Evolutionary conservation across 1,140 invertebrate genomes (phyloP).

Genomic region (Drosophila bifasciata): DNA sequence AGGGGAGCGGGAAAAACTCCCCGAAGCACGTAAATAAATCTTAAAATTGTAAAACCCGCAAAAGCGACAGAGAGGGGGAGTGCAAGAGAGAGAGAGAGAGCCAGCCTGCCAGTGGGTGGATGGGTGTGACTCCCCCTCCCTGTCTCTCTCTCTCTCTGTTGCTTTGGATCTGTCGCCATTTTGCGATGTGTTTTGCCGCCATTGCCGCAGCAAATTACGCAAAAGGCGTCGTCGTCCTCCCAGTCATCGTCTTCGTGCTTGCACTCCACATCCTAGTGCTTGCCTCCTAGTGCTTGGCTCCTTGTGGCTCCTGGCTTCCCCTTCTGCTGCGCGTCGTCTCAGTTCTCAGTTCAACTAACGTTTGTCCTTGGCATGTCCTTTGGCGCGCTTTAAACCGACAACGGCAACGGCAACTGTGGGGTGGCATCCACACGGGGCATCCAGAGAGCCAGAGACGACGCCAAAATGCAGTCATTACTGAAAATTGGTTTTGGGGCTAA

Average conservation of each 20-base stretch:
- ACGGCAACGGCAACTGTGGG: not conserved
- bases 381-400: slow-evolving; percentile 77
- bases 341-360: slow-evolving; percentile 76
- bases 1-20: slow-evolving; percentile 20
- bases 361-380: slow-evolving; percentile 82
- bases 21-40: slow-evolving; percentile 80
- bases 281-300: not conserved
- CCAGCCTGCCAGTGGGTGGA: not conserved
- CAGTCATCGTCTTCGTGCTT: not conserved
- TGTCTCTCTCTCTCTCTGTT: too few relatives aligned
- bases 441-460: slow-evolving; percentile 56
- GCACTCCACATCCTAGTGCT: slow-evolving; percentile 7
- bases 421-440: slow-evolving; percentile 1
- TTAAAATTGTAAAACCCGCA: slow-evolving; percentile 82
- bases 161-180: slow-evolving; percentile 73
- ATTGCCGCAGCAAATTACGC: slow-evolving; percentile 80
- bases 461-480: slow-evolving; percentile 82
- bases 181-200: slow-evolving; percentile 80
- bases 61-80: slow-evolving; percentile 35
- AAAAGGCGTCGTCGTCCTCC: slow-evolving; percentile 45
- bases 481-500: slow-evolving; percentile 83
- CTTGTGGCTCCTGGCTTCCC: not conserved
- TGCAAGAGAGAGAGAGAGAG: too few relatives aligned
- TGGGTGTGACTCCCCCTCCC: slow-evolving; percentile 4
- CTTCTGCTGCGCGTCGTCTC: not conserved